Evolutionary conservation across 2,113 vertebrate genomes (phyloP).

Genomic region (Benitochromis conjunctus): DNA sequence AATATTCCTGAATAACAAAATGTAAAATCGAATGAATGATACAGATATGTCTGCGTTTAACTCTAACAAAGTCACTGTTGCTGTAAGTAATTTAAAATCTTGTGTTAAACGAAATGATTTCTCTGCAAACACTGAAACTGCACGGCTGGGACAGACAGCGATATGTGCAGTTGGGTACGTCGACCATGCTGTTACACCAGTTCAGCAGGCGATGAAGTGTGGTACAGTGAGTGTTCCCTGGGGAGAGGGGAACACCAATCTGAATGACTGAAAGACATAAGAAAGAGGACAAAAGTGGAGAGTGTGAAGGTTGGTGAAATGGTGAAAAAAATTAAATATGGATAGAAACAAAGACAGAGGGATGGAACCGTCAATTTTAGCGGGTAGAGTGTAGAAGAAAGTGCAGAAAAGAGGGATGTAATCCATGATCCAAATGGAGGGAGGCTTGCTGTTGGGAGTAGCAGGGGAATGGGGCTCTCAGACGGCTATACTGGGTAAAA

Average conservation of each 20-base stretch:
- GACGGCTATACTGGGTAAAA: constrained; percentile 68
- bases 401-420: constrained; percentile 36
- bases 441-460: constrained; percentile 53
- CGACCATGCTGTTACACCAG: not conserved
- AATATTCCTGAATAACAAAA: not conserved
- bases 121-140: not conserved
- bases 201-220: constrained; percentile 28
- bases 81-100: not conserved
- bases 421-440: constrained; percentile 64
- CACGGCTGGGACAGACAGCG: not conserved
- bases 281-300: constrained; percentile 10
- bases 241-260: constrained; percentile 46
- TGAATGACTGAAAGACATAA: constrained; percentile 54
- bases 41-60: not conserved
- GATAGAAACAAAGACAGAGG: constrained; percentile 19
- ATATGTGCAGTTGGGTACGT: constrained; percentile 5
- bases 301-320: constrained; percentile 1
- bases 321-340: constrained; percentile 2
- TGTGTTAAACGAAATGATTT: not conserved
- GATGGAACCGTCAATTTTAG: not conserved
- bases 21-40: not conserved
- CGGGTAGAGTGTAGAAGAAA: constrained; percentile 25
- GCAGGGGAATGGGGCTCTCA: constrained; percentile 65
- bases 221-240: constrained; percentile 28
- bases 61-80: not conserved